Conservation (phyloP, 2,113 vertebrate genomes). For the Sciurus niger region DNA sequence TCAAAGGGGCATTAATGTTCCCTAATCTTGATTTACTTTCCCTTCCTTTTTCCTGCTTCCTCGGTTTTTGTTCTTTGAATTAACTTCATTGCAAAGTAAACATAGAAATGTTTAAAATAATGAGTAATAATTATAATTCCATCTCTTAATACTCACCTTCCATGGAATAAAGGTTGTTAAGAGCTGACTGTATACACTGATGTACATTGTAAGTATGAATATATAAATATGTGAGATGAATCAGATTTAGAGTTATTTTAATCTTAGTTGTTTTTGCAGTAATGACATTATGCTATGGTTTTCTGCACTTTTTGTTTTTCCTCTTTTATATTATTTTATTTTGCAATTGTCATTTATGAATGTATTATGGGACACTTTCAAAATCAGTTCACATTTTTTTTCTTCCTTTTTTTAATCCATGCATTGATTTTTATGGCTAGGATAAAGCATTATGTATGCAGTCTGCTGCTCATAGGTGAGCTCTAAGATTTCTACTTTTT, state of each 20-base stretch:
- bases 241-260: not conserved
- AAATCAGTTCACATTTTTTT: not conserved
- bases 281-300: not conserved
- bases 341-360: not conserved
- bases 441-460: not conserved
- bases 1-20: fast-evolving
- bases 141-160: not conserved
- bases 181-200: not conserved
- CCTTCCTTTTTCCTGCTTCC: fast-evolving
- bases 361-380: not conserved
- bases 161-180: not conserved
- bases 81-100: constrained; percentile 1
- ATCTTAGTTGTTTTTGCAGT: not conserved
- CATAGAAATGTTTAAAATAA: not conserved
- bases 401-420: not conserved
- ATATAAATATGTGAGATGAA: not conserved
- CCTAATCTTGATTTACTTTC: not conserved
- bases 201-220: not conserved
- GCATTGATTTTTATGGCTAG: not conserved
- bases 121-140: not conserved
- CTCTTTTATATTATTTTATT: not conserved
- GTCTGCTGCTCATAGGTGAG: not conserved
- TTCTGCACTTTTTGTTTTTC: not conserved
- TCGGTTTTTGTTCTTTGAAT: not conserved
- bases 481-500: not conserved